Conservation (phyloP, 2,888 invertebrate species). For the Hydriomena furcata region DNA sequence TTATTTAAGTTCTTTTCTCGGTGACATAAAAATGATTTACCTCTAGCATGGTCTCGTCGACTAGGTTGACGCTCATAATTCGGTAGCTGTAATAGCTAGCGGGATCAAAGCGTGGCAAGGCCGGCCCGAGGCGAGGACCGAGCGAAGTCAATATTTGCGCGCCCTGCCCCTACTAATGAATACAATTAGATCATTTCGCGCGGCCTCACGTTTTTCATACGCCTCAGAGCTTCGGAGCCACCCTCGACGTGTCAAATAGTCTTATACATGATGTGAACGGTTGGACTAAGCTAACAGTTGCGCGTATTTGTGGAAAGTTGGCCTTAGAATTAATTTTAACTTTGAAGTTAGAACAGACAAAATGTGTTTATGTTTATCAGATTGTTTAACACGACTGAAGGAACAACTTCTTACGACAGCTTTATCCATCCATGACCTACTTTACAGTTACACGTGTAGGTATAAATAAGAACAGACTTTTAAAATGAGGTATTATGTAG, state of each 20-base stretch:
- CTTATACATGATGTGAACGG: slow-evolving; percentile 52
- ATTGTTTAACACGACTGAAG: not conserved
- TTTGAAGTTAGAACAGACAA: not conserved
- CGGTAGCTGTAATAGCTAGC: slow-evolving; percentile 27
- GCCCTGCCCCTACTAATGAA: slow-evolving; percentile 80
- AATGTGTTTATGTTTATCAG: not conserved
- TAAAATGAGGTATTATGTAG: too few relatives aligned
- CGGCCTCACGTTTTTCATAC: slow-evolving; percentile 81
- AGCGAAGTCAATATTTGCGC: slow-evolving; percentile 78
- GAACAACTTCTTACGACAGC: not conserved
- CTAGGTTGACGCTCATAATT: slow-evolving; percentile 28
- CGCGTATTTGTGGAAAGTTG: slow-evolving; percentile 14
- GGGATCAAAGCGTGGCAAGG: slow-evolving; percentile 41
- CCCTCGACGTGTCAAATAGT: slow-evolving; percentile 66
- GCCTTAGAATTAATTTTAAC: not conserved
- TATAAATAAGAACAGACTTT: too few relatives aligned
- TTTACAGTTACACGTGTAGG: too few relatives aligned
- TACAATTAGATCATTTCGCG: slow-evolving; percentile 84
- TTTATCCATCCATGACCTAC: not conserved
- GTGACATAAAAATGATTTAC: not conserved
- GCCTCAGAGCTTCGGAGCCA: slow-evolving; percentile 57
- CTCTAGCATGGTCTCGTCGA: slow-evolving; percentile 2
- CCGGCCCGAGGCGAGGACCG: slow-evolving; percentile 55
- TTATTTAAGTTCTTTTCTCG: not conserved
- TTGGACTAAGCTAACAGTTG: slow-evolving; percentile 13